Percentiles rank a stretch among this genome's conserved stretches.
These are phyloP conservation scores for Drosophila incognita DNA, from an alignment of 2,888 invertebrate genomes.

Conservation along the genomic window DNA sequence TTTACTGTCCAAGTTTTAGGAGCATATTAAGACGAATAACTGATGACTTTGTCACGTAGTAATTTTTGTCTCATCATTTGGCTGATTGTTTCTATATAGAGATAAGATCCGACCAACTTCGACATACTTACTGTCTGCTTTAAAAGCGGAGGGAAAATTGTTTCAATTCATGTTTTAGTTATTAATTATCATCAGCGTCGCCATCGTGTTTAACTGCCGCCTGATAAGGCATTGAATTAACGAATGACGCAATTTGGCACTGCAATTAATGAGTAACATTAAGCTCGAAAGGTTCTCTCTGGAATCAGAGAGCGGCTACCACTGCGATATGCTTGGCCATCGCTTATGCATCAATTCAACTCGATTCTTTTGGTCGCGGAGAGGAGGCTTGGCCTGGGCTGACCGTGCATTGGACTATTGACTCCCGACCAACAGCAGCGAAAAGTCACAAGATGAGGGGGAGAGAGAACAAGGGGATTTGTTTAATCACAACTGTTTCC, in stretches of 20 bases:
- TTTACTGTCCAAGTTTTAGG: neutral
- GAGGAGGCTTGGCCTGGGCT: constrained; percentile 46
- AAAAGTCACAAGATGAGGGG: neutral
- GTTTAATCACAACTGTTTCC: constrained; percentile 8
- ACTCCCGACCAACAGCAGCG: constrained; percentile 1
- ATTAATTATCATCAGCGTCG: constrained; percentile 58
- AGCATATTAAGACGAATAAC: too few relatives aligned
- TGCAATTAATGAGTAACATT: constrained; percentile 71
- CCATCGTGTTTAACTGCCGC: constrained; percentile 24
- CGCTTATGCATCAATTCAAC: constrained; percentile 10
- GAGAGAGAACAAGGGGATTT: neutral
- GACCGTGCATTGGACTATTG: constrained; percentile 42
- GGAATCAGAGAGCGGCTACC: constrained; percentile 50
- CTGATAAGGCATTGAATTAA: constrained; percentile 57
- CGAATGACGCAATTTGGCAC: constrained; percentile 69
- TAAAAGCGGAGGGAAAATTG: constrained; percentile 14
- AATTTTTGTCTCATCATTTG: neutral
- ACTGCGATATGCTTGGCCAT: constrained; percentile 36
- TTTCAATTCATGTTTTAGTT: constrained; percentile 62
- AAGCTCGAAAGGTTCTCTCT: constrained; percentile 65
- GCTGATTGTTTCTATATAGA: neutral
- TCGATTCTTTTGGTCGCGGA: neutral
- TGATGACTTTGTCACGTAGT: neutral
- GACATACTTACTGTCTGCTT: neutral
- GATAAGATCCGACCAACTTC: neutral